Base-by-base conservation (phyloP, 2,113 vertebrate species). In the Anseranas semipalmata region DNA sequence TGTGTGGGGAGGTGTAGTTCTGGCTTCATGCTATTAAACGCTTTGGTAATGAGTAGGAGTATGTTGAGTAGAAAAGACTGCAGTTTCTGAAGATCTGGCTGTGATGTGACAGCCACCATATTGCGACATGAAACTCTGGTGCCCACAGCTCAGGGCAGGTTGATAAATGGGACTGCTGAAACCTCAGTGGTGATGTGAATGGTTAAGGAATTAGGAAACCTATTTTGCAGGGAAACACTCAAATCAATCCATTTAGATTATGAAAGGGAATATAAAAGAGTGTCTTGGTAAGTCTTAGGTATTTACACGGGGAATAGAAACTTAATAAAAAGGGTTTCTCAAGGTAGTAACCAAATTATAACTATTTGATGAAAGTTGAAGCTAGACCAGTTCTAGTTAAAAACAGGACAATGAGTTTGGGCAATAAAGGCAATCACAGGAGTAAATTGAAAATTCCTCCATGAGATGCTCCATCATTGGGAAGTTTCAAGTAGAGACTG, bases 1-100 rank as follows among this genome's bases (percentile, higher is more conserved):
- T 18, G 6, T 0, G 1, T 7, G 16, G 8, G 0, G 1, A 5
- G 19, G 22, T 2, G n/a, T 70, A 37, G 21, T 59, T 91, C 46
- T 83, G 35, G 10, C 25, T 78, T 67, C 2, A 1, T 56, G 24
- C 9, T 53, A 12, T 22, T 58, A 37, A 62, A 30, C 6, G 4
- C 6, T 68, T 72, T 20, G 3, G 50, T 56, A 73, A 70, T 45
- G 9, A 87, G 11, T 48, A 79, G 39, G 32, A 52, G 2, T 4
- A 16, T 39, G 2, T 52, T 46, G 33, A 56, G 30, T 8, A 79
- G 35, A 78, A 71, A 87, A 37, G 3, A 10, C 7, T 82, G 35
- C 7, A 28, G 1, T 17, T 76, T 7, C 24, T 56, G 39, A 68
- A 15, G 19, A 59, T 72, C 55, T 79, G 13, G 9, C 30, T 79